These are phyloP conservation scores for Odontomachus brunneus DNA, from an alignment of 1,140 invertebrate species.

Conservation along the genomic window DNA sequence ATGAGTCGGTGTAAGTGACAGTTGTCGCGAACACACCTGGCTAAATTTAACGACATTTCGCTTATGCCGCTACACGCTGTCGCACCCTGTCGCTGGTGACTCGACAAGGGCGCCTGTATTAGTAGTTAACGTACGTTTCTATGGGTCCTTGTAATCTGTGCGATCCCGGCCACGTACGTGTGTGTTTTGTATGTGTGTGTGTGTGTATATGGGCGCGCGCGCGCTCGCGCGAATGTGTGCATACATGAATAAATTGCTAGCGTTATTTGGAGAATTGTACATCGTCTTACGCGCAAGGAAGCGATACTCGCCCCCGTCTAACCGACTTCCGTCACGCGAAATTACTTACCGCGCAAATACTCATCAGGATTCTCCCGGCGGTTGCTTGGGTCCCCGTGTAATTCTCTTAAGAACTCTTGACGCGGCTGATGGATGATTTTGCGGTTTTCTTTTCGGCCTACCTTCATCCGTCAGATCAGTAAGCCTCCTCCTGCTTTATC, in stretches of 20 bases:
- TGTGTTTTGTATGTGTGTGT: too few relatives aligned
- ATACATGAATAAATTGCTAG: conserved; percentile 16
- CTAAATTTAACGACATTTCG: conserved; percentile 37
- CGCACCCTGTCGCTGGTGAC: conserved; percentile 19
- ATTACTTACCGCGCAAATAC: conserved; percentile 53
- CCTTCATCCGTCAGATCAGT: conserved; percentile 51
- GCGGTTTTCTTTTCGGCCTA: conserved; percentile 29
- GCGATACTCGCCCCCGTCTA: not conserved
- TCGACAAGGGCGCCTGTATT: conserved; percentile 32
- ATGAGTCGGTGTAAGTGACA: conserved; percentile 40
- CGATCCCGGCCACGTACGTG: not conserved
- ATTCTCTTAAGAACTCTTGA: conserved; percentile 54
- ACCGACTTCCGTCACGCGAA: conserved; percentile 37
- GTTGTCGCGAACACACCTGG: conserved; percentile 16
- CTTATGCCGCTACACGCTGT: not conserved
- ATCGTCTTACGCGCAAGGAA: not conserved
- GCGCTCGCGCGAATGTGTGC: not conserved
- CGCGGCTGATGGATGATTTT: conserved; percentile 68
- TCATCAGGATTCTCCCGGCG: conserved; percentile 25
- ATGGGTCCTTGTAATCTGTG: conserved; percentile 26
- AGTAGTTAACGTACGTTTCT: conserved; percentile 33
- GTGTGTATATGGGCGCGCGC: too few relatives aligned
- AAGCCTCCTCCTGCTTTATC: conserved; percentile 8
- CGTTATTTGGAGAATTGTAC: not conserved
- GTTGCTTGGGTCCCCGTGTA: conserved; percentile 22